Base-by-base conservation (phyloP, 2,113 vertebrate species). In the Clinocottus analis region DNA sequence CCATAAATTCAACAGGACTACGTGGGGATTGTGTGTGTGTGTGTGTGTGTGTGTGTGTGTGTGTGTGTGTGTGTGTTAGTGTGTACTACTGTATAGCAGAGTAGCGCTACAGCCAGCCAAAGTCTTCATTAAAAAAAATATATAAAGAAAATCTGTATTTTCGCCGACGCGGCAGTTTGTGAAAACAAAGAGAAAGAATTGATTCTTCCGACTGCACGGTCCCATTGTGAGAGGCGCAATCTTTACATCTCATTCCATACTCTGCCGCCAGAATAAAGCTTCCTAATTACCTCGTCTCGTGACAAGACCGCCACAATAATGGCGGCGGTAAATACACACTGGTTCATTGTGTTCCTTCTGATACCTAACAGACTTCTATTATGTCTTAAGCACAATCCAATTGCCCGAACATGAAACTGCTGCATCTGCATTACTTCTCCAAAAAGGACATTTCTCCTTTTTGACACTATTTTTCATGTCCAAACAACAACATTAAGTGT, bases 401-500 rank as follows among this genome's bases (percentile, higher is more conserved):
- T 63, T 75, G 39, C 53, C 35, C 8, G 6, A 61, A 51, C 47
- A 19, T 79, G 72, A 45, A 27, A 56, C 17, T 74, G 65, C 86
- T 80, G 67, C 23, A 80, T 85, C 37, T 59, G 76, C 59, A 59
- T 68, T 77, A 51, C 62, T 83, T 49, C 45, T 21, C 59, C 59
- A 71, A 67, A 80, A 75, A 58, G 17, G 63, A 41, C 33, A 2
- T 31, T 33, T 33, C 10, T 6, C 64, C 16, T 69, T 65, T 56
- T 62, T 45, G 41, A 76, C 25, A 35, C 56, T 17, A 72, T 55
- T 84, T 81, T 64, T 59, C 49, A 59, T 66, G 68, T 66, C 47
- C 60, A 56, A 84, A 81, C 78, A 78, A 77, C 85, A 29, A 86
- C 89, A 85, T 85, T 87, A 90, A 89, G 87, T 77, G 75, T 86